A percentile compares a stretch with the other conserved stretches of the same genome.
Evolutionary conservation across 2,113 vertebrate species (phyloP).

Genomic region (Guaruba guarouba): DNA sequence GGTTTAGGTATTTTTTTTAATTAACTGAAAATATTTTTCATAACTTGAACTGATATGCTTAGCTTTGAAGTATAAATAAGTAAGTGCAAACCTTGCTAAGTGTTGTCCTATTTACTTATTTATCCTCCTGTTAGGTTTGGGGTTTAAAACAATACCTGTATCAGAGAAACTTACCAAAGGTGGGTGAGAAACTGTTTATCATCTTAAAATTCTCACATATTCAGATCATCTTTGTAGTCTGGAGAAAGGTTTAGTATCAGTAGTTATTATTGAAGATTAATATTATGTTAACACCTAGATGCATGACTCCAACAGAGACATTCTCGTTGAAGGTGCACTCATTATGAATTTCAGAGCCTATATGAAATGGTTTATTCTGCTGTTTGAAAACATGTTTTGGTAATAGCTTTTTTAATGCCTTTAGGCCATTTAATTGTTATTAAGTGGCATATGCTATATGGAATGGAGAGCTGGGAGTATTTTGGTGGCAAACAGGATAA

Average conservation of each 20-base stretch:
- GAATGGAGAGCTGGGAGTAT: constrained; percentile 27
- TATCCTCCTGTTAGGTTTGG: neutral
- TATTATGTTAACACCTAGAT: neutral
- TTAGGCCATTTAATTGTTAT: constrained; percentile 31
- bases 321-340: neutral
- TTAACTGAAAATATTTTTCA: neutral
- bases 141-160: neutral
- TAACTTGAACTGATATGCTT: neutral
- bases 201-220: neutral
- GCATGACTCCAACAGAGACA: fast-evolving
- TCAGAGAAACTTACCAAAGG: neutral
- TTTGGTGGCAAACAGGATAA: constrained; percentile 21
- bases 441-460: constrained; percentile 8
- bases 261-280: neutral
- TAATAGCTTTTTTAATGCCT: constrained; percentile 29
- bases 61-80: neutral
- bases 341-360: neutral
- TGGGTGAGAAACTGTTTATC: neutral
- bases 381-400: neutral
- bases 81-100: neutral
- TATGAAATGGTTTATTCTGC: neutral
- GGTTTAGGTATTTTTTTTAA: neutral
- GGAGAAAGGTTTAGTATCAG: neutral
- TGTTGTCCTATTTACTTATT: neutral
- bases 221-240: neutral